Percentiles rank a stretch among this genome's conserved stretches.
Conservation (phyloP, 2,888 invertebrate species). For the Drosophila quinaria region DNA sequence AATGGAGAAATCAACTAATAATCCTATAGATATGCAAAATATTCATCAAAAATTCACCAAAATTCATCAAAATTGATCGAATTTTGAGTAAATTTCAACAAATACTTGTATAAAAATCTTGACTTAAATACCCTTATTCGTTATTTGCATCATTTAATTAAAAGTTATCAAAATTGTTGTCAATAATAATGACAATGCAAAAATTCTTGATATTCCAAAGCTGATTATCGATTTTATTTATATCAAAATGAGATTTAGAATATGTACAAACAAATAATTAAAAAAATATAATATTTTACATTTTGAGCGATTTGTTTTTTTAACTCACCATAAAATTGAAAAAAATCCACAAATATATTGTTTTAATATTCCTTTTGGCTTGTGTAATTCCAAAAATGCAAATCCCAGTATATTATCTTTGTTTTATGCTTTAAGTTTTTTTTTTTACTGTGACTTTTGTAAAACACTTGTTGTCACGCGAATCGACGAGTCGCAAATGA, state of each 20-base stretch:
- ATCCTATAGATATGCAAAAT: neutral
- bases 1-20: neutral
- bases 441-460: slow-evolving; percentile 21
- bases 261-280: neutral
- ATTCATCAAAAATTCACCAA: too few species aligned
- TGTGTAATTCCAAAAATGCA: slow-evolving; percentile 42
- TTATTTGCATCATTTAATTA: slow-evolving; percentile 2
- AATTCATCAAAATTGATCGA: too few species aligned
- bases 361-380: slow-evolving; percentile 15
- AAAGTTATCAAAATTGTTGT: neutral
- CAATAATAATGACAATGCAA: neutral
- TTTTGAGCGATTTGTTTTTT: neutral
- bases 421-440: slow-evolving; percentile 2
- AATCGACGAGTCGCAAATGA: slow-evolving; percentile 65
- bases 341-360: slow-evolving; percentile 34
- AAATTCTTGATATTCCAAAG: neutral
- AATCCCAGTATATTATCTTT: slow-evolving; percentile 7
- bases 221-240: neutral
- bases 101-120: neutral
- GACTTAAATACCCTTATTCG: neutral
- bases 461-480: slow-evolving; percentile 64
- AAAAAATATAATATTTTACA: neutral
- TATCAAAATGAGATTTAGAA: neutral
- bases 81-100: too few species aligned
- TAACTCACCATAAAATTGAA: slow-evolving; percentile 63